Conservation (phyloP, 2,888 invertebrate genomes). For the Neoascia interrupta region DNA sequence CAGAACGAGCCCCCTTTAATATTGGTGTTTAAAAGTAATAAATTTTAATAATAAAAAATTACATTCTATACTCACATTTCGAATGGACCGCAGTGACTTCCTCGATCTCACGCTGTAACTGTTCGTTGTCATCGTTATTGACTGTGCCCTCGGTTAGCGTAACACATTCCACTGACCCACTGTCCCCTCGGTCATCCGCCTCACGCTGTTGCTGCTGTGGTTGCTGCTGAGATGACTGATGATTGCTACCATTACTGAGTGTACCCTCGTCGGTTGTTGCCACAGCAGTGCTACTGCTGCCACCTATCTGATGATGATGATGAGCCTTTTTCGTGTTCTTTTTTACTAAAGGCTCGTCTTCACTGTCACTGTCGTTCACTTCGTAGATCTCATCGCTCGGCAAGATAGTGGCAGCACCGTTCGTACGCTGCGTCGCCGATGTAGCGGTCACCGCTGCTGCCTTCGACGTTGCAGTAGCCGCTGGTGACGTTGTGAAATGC, state of each 20-base stretch:
- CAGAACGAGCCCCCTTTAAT: too few relatives aligned
- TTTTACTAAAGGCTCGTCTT: conserved; percentile 65
- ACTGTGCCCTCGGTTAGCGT: conserved; percentile 48
- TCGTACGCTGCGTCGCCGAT: conserved; percentile 45
- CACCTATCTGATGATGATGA: conserved; percentile 57
- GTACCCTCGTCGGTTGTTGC: conserved; percentile 37
- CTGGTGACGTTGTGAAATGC: conserved; percentile 37
- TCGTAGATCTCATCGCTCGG: conserved; percentile 72
- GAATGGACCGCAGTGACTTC: conserved; percentile 74
- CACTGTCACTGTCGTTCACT: conserved; percentile 73
- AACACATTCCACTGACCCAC: conserved; percentile 64
- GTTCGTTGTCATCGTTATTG: conserved; percentile 70
- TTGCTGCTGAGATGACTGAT: conserved; percentile 29
- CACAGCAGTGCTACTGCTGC: conserved; percentile 59
- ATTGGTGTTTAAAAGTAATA: too few relatives aligned
- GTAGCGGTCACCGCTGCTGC: conserved; percentile 7
- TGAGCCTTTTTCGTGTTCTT: conserved; percentile 58
- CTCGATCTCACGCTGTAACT: conserved; percentile 74
- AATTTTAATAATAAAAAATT: too few relatives aligned
- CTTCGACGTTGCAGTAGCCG: conserved; percentile 41
- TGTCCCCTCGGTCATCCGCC: conserved; percentile 46
- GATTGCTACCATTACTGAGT: conserved; percentile 43
- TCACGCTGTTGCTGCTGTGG: conserved; percentile 42
- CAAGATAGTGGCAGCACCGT: conserved; percentile 37
- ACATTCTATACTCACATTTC: conserved; percentile 73